phyloP scores from a whole-genome alignment of 2,888 invertebrate species.

The Cenopis cana region DNA sequence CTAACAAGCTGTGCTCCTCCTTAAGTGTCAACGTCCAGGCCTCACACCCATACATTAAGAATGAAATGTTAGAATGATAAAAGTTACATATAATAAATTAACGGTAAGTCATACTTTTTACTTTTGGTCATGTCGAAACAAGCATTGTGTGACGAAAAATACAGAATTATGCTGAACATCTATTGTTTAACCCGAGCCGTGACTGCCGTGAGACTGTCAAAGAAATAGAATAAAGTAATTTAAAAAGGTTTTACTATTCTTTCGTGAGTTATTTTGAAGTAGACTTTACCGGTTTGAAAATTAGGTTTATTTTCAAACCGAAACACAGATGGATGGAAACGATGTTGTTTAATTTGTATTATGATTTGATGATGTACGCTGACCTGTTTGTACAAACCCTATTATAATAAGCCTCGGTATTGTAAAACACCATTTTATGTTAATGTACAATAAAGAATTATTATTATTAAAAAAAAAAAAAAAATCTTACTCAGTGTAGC shows the following conservation, averaged over 20 bases:
- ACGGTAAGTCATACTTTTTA: constrained; percentile 16
- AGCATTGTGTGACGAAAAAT: constrained; percentile 26
- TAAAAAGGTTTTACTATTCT: neutral
- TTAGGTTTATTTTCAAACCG: neutral
- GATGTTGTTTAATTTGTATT: neutral
- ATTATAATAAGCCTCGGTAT: too few relatives aligned
- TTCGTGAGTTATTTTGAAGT: neutral
- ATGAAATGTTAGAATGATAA: too few relatives aligned
- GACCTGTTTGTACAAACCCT: too few relatives aligned
- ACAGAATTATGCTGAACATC: constrained; percentile 26
- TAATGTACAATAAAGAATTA: too few relatives aligned
- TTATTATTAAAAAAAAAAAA: too few relatives aligned
- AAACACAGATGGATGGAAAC: neutral
- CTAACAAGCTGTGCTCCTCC: too few relatives aligned
- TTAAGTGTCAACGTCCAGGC: too few relatives aligned
- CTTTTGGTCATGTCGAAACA: constrained; percentile 19
- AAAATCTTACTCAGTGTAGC: neutral
- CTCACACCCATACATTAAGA: too few relatives aligned
- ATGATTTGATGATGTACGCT: too few relatives aligned
- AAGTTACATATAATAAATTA: constrained; percentile 12
- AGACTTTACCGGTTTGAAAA: neutral
- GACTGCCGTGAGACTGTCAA: constrained; percentile 24
- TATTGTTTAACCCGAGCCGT: constrained; percentile 31
- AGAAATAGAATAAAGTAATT: neutral
- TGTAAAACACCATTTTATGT: too few relatives aligned